These are phyloP conservation scores for Trachythela sp. DNA, from an alignment of 64 coral and sea anemone genomes.

Conservation along the genomic window DNA sequence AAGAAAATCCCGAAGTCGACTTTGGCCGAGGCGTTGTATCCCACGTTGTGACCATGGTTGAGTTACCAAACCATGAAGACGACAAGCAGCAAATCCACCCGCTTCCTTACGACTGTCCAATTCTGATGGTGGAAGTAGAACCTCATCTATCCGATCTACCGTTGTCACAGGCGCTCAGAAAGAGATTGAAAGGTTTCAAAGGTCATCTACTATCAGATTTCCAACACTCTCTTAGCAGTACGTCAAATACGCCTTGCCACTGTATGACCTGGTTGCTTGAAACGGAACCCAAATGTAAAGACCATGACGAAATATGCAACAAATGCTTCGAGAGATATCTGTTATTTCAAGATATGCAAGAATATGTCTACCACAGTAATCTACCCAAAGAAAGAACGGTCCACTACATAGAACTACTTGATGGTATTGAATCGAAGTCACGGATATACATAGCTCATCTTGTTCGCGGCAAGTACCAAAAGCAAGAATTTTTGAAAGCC, in stretches of 20 bases:
- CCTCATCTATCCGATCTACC: background rate
- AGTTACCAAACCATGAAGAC: too few relatives aligned
- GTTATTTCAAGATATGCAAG: slow-evolving; percentile 25
- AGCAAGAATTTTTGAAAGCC: background rate
- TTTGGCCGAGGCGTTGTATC: too few relatives aligned
- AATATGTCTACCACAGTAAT: background rate
- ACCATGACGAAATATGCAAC: slow-evolving; percentile 23
- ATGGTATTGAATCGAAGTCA: background rate
- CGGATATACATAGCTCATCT: background rate
- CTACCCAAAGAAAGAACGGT: background rate
- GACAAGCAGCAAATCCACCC: too few relatives aligned
- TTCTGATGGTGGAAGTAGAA: background rate
- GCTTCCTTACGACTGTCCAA: background rate
- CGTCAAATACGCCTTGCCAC: slow-evolving; percentile 36
- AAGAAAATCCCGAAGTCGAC: too few relatives aligned
- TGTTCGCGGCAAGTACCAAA: background rate
- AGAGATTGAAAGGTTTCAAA: slow-evolving; percentile 36
- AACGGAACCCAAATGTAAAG: background rate
- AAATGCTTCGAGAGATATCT: slow-evolving; percentile 28
- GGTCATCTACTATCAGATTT: slow-evolving; percentile 39
- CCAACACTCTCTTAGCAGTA: slow-evolving; percentile 2
- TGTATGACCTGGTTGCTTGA: slow-evolving; percentile 49
- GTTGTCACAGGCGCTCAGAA: background rate
- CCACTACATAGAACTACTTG: background rate
- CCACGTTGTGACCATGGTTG: too few relatives aligned